Evolutionary conservation across 2,888 invertebrate genomes (phyloP), one percentile per base, ranked within the genome.

Genomic region (Meghimatium bilineatum): DNA sequence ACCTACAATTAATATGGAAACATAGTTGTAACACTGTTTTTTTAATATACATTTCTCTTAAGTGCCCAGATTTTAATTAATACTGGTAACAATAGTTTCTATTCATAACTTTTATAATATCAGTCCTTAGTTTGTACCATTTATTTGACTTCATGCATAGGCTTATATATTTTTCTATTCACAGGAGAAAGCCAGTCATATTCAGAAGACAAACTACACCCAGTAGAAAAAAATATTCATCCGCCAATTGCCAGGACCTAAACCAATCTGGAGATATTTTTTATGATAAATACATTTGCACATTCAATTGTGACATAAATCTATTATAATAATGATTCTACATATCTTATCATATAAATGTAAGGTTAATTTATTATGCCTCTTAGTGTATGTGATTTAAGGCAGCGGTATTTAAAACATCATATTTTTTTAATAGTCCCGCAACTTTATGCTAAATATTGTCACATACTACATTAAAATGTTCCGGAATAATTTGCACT

Each of bases 181-280:
- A 66, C 90, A 93, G 92, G 94, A 94, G 85, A 93, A 94, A 83
- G 94, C 94, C 83, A 94, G 94, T n/a, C 94, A 94, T 92, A 93
- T 93, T 87, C 94, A 94, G 91, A 94, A 93, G 89, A 94, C 94
- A 34, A 90, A 93, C 84, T 94, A 94, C 90, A 89, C 89, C 80
- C 90, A 90, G 38, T 52, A 36, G 56, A 63, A 26, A 32, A 52
- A 44, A 49, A 12, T 26, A 49, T n/a, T 26, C 34, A 63, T 44
- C 82, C 52, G 29, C 5, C 29, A 29, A 1, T 34, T 14, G 52
- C 77, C 77, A 77, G 26, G 38, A 63, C 29, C 49, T 14, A n/a
- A 44, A n/a, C n/a, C 44, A 12, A 3, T 36, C 38, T 6, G 26
- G 2, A 10, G 3, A n/a, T 6, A 0, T 38, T 20, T 23, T 69